Evolutionary conservation across 2,113 vertebrate genomes (phyloP), one percentile per base, ranked within the genome.

Genomic region (Shinisaurus crocodilurus): DNA sequence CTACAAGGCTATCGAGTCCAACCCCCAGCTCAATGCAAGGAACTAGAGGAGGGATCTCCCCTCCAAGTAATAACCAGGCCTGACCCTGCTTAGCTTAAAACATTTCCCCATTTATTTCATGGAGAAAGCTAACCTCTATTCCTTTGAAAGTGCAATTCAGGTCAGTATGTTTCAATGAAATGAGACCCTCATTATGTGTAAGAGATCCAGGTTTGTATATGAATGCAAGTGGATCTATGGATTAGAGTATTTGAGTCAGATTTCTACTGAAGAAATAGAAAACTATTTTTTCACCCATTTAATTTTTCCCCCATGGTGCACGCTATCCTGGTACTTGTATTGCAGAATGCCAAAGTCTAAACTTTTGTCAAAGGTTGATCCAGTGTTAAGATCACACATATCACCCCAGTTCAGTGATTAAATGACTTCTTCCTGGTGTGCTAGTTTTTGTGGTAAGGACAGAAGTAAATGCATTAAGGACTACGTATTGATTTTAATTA

Each of bases 401-500:
- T 89, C 75, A 80, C 10, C 67, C 25, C 5, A 80, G 34, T 95
- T 90, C 40, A 60, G 89, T 92, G 93, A 88, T 37, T 90, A 81
- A 95, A 94, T 82, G 60, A 65, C 75, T 45, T 86, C 48, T 89
- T 92, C 86, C 34, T 88, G 94, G 16, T 10, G 0, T 72, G 88
- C 77, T 34, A 90, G 48, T 90, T 85, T 70, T 95, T 94, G 82
- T 92, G 86, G 60, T 83, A 9, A 23, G 93, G 82, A 91, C 90
- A 95, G 90, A 86, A 91, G 69, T 83, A 77, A 81, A 88, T 90
- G 48, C 88, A 93, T 91, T 92, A 95, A 93, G 72, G 82, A 81
- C 84, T 94, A 69, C 18, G 92, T 96, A 95, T 91, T 96, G 87
- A 95, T 97, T 96, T 96, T 95, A 95, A 95, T 96, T 95, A 93